A percentile compares a stretch with the other conserved stretches of the same genome.
phyloP scores from a whole-genome alignment of 1,140 invertebrate genomes.

The Adoxophyes honmai region DNA sequence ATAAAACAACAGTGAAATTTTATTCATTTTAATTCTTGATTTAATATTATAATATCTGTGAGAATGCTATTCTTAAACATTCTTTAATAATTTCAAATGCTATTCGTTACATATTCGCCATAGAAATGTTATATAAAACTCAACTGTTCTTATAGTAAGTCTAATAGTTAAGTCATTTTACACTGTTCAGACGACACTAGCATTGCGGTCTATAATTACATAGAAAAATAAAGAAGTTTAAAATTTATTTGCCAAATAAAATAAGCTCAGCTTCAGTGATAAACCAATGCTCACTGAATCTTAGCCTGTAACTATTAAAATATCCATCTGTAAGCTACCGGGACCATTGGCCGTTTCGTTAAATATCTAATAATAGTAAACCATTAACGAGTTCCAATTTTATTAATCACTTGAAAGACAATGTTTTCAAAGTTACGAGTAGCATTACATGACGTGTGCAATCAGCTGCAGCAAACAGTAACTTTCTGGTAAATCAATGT shows the following conservation, averaged over 20 bases:
- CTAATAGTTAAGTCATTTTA: slow-evolving; percentile 53
- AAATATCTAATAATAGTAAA: background rate
- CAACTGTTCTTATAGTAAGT: slow-evolving; percentile 67
- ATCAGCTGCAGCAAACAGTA: too few species aligned
- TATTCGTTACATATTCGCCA: slow-evolving; percentile 66
- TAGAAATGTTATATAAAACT: slow-evolving; percentile 73
- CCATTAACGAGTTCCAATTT: background rate
- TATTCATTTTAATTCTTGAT: slow-evolving; percentile 65
- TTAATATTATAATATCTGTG: slow-evolving; percentile 66
- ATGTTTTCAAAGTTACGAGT: too few species aligned
- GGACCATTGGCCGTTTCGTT: background rate
- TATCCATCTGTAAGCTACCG: background rate
- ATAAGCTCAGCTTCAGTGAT: background rate
- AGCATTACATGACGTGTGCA: too few species aligned
- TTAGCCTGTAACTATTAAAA: background rate
- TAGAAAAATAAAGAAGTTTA: slow-evolving; percentile 11
- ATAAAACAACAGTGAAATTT: slow-evolving; percentile 55
- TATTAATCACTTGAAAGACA: too few species aligned
- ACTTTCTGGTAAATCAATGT: too few species aligned
- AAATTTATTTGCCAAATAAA: slow-evolving; percentile 7
- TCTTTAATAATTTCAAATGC: slow-evolving; percentile 67
- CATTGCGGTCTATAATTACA: slow-evolving; percentile 6
- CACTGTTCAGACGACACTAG: slow-evolving; percentile 37
- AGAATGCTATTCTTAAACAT: slow-evolving; percentile 64
- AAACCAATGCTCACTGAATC: background rate